A percentile compares a stretch with the other conserved stretches of the same genome.
Conservation (phyloP, 2,888 invertebrate species). For the Agelastica alni region DNA sequence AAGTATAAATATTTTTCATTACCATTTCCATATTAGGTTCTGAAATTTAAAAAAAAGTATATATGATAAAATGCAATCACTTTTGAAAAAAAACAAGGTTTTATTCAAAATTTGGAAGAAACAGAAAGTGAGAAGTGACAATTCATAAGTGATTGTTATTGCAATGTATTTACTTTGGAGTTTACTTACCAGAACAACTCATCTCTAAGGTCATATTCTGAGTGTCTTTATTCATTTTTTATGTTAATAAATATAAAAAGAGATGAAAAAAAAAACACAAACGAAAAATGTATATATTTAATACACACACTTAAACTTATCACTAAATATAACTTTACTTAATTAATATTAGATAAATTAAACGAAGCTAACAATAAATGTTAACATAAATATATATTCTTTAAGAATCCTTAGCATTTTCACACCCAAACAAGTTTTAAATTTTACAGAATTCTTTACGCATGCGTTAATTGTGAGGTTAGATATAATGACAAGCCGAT, state of each 20-base stretch:
- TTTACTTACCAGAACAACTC: slow-evolving; percentile 20
- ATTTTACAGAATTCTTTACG: slow-evolving; percentile 24
- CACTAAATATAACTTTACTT: neutral
- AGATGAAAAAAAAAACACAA: slow-evolving; percentile 10
- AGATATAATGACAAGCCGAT: slow-evolving; percentile 7
- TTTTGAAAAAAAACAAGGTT: neutral
- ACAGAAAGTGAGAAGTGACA: neutral
- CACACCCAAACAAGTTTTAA: slow-evolving; percentile 31
- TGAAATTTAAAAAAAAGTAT: slow-evolving; percentile 18
- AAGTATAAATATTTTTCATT: slow-evolving; percentile 42
- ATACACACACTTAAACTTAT: slow-evolving; percentile 7
- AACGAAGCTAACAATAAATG: slow-evolving; percentile 3
- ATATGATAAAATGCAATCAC: neutral
- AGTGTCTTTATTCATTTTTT: slow-evolving; percentile 21
- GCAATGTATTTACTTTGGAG: neutral
- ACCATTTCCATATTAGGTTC: slow-evolving; percentile 35
- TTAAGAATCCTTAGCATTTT: slow-evolving; percentile 26
- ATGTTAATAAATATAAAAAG: neutral
- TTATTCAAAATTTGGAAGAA: neutral
- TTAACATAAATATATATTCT: slow-evolving; percentile 13
- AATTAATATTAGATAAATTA: neutral
- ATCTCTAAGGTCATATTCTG: slow-evolving; percentile 19
- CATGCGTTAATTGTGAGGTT: slow-evolving; percentile 16
- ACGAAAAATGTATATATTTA: slow-evolving; percentile 14
- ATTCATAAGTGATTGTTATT: slow-evolving; percentile 9